phyloP scores from a whole-genome alignment of 1,140 invertebrate genomes.

The Macrocentrus cingulum region DNA sequence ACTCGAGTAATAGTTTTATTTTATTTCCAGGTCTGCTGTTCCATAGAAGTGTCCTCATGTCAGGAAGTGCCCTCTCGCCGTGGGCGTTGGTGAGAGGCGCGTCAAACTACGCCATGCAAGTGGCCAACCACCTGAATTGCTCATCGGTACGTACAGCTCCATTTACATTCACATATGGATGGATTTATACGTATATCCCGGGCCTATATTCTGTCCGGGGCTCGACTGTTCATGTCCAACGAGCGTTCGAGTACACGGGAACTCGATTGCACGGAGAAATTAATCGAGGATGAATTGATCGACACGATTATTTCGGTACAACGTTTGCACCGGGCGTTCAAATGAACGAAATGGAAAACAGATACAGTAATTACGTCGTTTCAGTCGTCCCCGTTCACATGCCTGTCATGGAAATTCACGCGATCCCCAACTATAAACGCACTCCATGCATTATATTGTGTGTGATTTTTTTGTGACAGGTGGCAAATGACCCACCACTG shows the following conservation, averaged over 20 bases:
- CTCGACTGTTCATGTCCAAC: too few species aligned
- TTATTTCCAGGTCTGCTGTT: slow-evolving; percentile 78
- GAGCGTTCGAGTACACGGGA: background rate
- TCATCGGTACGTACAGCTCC: slow-evolving; percentile 66
- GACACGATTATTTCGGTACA: slow-evolving; percentile 10
- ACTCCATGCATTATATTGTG: too few species aligned
- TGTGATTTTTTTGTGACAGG: too few species aligned
- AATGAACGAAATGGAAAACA: slow-evolving; percentile 27
- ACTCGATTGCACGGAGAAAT: slow-evolving; percentile 6
- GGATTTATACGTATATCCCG: background rate
- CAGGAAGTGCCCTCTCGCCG: slow-evolving; percentile 89
- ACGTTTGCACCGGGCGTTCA: background rate
- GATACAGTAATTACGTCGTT: slow-evolving; percentile 26
- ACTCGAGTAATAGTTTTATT: background rate
- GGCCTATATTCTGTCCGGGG: background rate
- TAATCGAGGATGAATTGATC: slow-evolving; percentile 24
- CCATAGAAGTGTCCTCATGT: slow-evolving; percentile 92
- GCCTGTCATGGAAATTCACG: slow-evolving; percentile 1
- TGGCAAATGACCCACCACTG: slow-evolving; percentile 45
- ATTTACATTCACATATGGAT: background rate
- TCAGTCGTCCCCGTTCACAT: slow-evolving; percentile 16
- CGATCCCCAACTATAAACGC: too few species aligned
- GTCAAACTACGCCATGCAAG: slow-evolving; percentile 80
- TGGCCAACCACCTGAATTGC: slow-evolving; percentile 86
- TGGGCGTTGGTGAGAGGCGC: slow-evolving; percentile 91